Evolutionary conservation across 2,888 invertebrate species (phyloP).

Genomic region (Archips xylosteana): DNA sequence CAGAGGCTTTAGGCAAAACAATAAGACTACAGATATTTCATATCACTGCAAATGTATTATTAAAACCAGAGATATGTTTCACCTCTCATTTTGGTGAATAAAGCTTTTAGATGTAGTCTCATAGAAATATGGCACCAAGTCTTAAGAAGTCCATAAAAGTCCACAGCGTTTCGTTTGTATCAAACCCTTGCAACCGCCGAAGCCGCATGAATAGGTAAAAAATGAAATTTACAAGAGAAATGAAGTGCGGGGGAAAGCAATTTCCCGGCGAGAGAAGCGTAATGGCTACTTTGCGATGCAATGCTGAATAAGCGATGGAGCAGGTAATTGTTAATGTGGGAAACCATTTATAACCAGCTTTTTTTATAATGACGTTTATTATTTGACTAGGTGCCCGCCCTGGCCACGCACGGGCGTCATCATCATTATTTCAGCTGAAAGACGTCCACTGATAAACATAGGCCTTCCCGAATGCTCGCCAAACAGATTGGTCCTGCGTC

Average conservation of each 20-base stretch:
- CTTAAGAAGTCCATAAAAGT: background rate
- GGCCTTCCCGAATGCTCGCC: no score
- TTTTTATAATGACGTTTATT: background rate
- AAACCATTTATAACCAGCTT: conserved; percentile 10
- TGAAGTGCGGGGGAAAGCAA: conserved; percentile 48
- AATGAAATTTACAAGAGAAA: conserved; percentile 49
- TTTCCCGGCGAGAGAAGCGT: conserved; percentile 43
- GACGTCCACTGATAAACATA: no score
- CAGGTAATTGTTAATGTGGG: conserved; percentile 33
- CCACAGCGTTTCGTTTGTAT: background rate
- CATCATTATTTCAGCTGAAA: no score
- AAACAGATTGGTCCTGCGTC: no score
- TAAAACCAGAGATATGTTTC: no score
- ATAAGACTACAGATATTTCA: no score
- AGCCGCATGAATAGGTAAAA: conserved; percentile 46
- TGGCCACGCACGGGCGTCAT: no score
- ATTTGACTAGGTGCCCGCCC: background rate
- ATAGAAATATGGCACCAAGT: no score
- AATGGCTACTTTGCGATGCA: conserved; percentile 44
- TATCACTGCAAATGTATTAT: no score
- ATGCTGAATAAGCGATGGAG: conserved; percentile 28
- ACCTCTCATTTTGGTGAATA: no score
- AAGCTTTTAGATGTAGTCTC: no score
- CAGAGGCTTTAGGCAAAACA: no score
- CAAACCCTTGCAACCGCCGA: conserved; percentile 18